Evolutionary conservation across 2,888 invertebrate genomes (phyloP).

Genomic region (Lypha dubia): DNA sequence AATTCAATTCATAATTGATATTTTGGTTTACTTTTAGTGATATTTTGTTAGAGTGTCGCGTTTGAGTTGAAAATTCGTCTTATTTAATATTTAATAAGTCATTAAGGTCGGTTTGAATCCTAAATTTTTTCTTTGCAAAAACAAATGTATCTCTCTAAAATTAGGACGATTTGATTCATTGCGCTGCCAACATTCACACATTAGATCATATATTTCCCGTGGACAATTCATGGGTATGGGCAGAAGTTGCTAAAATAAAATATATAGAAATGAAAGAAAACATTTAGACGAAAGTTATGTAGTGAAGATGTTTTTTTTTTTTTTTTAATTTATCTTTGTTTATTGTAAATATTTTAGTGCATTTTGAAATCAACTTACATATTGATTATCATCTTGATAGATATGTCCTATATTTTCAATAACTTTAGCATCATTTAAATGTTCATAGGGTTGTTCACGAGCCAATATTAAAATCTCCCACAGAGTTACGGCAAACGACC

Average conservation of each 20-base stretch:
- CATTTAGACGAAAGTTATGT: too few species aligned
- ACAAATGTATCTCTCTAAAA: slow-evolving; percentile 93
- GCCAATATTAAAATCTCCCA: slow-evolving; percentile 95
- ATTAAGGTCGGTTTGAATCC: slow-evolving; percentile 83
- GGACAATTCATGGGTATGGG: slow-evolving; percentile 91
- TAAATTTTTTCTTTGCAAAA: slow-evolving; percentile 90
- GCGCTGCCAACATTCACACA: slow-evolving; percentile 94
- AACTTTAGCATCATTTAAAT: slow-evolving; percentile 90
- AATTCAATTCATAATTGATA: slow-evolving; percentile 69
- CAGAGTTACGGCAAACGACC: slow-evolving; percentile 93
- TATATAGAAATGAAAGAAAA: neutral
- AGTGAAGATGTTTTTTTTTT: too few species aligned
- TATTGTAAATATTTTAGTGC: too few species aligned
- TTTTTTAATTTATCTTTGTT: too few species aligned
- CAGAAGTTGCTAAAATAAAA: slow-evolving; percentile 84
- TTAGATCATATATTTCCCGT: slow-evolving; percentile 92
- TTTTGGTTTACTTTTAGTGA: slow-evolving; percentile 61
- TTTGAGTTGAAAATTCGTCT: slow-evolving; percentile 67
- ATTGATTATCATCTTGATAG: slow-evolving; percentile 89
- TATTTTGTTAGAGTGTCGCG: slow-evolving; percentile 37
- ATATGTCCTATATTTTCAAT: slow-evolving; percentile 92
- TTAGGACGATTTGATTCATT: slow-evolving; percentile 90
- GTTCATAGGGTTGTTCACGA: slow-evolving; percentile 91
- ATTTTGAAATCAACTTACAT: slow-evolving; percentile 84
- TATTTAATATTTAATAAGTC: slow-evolving; percentile 77